Evolutionary conservation across 2,113 vertebrate genomes (phyloP), one percentile per base, ranked within the genome.

Genomic region (Ursus arctos): DNA sequence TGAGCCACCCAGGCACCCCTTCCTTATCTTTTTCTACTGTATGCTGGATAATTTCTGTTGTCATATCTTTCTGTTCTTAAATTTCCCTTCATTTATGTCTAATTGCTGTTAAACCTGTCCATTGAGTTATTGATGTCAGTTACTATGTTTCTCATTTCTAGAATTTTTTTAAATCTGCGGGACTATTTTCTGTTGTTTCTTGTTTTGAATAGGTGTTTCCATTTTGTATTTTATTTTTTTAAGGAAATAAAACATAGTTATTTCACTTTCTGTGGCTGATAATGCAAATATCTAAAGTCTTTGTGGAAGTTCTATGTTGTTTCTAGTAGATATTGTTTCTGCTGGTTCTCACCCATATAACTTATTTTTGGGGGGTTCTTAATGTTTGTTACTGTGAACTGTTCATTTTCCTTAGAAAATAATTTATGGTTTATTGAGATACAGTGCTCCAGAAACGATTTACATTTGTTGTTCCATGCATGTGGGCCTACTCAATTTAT

Each of bases 101-200:
- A 69, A 63, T 53, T 55, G 9, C 53, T 83, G 9, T 79, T 69
- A 69, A 26, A 9, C 21, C 15, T 91, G 53, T 87, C 43, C 10
- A 10, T 69, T 84, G 36, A 51, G 26, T 92, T 74, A 82, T 16
- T 67, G 19, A 88, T 55, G 79, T 94, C 69, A 31, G n/a, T 92
- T 88, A 83, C 33, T 97, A 9, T 72, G 84, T 47, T 51, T 91
- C 92, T 88, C 22, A 84, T 36, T 80, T 57, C 31, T 67, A 81
- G 49, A 89, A 88, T 85, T 24, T 59, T 95, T 89, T 51, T 33
- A 10, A 88, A 89, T 36, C 47, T 59, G 31, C 72, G 59, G 40
- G 22, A n/a, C 19, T 93, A 55, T 90, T 87, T 93, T 69, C 63
- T 74, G n/a, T 61, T 55, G 72, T 95, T 95, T 96, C 80, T 74